phyloP scores from a whole-genome alignment of 2,888 invertebrate genomes.

The Ochropleura leucogaster region DNA sequence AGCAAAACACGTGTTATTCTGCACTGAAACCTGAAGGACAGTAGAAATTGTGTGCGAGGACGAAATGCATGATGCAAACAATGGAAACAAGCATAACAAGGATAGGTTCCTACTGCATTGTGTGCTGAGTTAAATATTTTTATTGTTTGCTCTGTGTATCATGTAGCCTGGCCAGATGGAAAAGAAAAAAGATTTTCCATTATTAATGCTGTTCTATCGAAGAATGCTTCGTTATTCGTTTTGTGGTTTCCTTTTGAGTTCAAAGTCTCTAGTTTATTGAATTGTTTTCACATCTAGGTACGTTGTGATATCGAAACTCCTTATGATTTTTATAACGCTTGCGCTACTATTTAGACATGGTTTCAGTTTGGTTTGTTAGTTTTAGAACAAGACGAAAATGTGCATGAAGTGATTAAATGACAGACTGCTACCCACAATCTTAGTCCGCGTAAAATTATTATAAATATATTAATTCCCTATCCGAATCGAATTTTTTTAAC shows the following conservation, averaged over 20 bases:
- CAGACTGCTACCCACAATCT: no score
- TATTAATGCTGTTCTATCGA: constrained; percentile 7
- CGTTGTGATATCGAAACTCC: background rate
- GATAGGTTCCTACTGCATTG: constrained; percentile 63
- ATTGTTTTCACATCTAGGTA: constrained; percentile 6
- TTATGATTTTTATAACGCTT: background rate
- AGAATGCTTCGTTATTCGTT: constrained; percentile 12
- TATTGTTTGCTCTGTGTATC: constrained; percentile 54
- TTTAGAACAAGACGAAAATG: background rate
- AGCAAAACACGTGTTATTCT: constrained; percentile 53
- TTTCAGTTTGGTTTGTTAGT: background rate
- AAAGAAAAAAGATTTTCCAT: constrained; percentile 36
- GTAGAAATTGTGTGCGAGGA: constrained; percentile 63
- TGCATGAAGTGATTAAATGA: background rate
- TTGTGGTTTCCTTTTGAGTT: constrained; percentile 15
- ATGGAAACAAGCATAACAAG: constrained; percentile 63
- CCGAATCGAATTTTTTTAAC: no score
- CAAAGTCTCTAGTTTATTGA: background rate
- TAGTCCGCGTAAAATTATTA: no score
- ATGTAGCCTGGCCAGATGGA: constrained; percentile 24
- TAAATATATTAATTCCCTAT: no score
- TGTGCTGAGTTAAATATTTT: constrained; percentile 57
- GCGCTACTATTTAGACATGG: background rate
- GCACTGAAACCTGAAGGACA: constrained; percentile 60
- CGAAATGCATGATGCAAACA: constrained; percentile 65